phyloP scores from a whole-genome alignment of 2,113 vertebrate genomes.

The Leucopternis melanops region DNA sequence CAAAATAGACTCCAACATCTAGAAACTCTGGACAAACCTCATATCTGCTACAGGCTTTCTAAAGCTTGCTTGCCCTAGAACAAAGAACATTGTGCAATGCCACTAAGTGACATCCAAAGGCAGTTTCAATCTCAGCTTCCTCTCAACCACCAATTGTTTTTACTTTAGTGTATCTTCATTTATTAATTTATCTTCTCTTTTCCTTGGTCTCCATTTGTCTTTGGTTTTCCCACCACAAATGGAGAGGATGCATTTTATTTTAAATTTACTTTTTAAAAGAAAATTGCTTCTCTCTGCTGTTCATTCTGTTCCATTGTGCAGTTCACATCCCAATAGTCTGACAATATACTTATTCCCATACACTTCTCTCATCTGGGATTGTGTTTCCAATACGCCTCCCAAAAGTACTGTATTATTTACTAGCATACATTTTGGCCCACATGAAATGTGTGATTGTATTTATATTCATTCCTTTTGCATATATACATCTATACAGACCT shows the following conservation, averaged over 20 bases:
- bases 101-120: neutral
- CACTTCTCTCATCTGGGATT: neutral
- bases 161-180: neutral
- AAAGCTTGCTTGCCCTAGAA: neutral
- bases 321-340: neutral
- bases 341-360: neutral
- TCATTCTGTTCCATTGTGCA: neutral
- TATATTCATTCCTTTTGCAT: constrained; percentile 11
- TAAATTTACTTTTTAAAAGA: neutral
- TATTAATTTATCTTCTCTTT: neutral
- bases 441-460: neutral
- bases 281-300: neutral
- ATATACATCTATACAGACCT: neutral
- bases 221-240: neutral
- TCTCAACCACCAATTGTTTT: neutral
- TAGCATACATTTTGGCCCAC: constrained; percentile 11
- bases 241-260: neutral
- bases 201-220: neutral
- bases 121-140: neutral
- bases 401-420: constrained; percentile 44
- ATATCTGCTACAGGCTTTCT: neutral
- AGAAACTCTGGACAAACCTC: neutral
- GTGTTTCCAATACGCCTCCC: constrained; percentile 17
- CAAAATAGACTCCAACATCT: neutral
- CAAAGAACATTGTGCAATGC: neutral